Conservation (phyloP, 2,888 invertebrate genomes). For the Scaptomyza flava region DNA sequence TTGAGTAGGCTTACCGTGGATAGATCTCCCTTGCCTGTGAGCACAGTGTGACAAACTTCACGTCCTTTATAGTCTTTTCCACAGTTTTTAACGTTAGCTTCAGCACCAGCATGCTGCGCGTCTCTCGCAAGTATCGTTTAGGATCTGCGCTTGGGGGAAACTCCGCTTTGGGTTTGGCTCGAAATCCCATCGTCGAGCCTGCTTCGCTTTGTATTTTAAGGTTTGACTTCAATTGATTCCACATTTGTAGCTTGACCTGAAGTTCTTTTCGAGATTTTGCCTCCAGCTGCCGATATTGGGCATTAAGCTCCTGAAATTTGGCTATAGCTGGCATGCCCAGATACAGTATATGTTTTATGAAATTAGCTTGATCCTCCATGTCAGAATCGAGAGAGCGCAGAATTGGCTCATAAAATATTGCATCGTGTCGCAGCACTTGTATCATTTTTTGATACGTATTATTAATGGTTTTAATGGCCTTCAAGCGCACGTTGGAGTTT, state of each 20-base stretch:
- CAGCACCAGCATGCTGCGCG: slow-evolving; percentile 81
- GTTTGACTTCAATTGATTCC: slow-evolving; percentile 56
- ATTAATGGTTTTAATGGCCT: slow-evolving; percentile 81
- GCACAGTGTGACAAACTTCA: slow-evolving; percentile 82
- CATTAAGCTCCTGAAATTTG: slow-evolving; percentile 74
- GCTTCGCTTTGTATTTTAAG: slow-evolving; percentile 20
- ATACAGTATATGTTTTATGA: slow-evolving; percentile 81
- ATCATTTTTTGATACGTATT: slow-evolving; percentile 82
- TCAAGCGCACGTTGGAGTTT: slow-evolving; percentile 82
- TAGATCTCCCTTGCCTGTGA: slow-evolving; percentile 81
- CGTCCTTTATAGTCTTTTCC: slow-evolving; percentile 80
- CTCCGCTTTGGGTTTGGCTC: slow-evolving; percentile 30
- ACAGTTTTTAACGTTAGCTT: slow-evolving; percentile 78
- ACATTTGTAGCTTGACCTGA: slow-evolving; percentile 69
- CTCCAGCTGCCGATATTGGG: slow-evolving; percentile 77
- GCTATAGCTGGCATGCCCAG: slow-evolving; percentile 82
- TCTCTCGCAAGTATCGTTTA: slow-evolving; percentile 82
- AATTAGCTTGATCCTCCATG: slow-evolving; percentile 82
- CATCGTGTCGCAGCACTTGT: slow-evolving; percentile 80
- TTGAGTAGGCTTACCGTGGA: slow-evolving; percentile 72
- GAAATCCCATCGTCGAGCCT: background rate
- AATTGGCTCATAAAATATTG: slow-evolving; percentile 83
- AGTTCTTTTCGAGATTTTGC: slow-evolving; percentile 75
- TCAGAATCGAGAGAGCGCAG: slow-evolving; percentile 80
- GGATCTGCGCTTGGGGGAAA: slow-evolving; percentile 40